These are phyloP conservation scores for Sminthopsis crassicaudata DNA, from an alignment of 2,113 vertebrate genomes.

Conservation along the genomic window DNA sequence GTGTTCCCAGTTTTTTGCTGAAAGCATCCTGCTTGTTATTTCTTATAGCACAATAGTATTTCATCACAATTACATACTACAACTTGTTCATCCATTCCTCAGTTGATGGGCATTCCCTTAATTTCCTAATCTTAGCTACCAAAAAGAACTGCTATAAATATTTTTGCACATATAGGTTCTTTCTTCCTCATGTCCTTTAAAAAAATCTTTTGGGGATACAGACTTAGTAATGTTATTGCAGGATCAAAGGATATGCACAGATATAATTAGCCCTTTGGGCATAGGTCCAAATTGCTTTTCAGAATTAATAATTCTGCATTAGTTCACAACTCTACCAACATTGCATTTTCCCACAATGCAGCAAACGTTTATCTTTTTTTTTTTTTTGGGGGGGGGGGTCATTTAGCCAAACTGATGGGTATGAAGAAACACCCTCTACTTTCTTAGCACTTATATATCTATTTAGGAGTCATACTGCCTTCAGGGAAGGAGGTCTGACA, in stretches of 20 bases:
- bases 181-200: too few relatives aligned
- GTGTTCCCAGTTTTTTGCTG: background rate
- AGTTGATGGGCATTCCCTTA: background rate
- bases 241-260: background rate
- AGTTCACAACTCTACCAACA: background rate
- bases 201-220: background rate
- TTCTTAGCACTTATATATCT: background rate
- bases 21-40: background rate
- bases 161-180: background rate
- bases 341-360: background rate
- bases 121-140: background rate
- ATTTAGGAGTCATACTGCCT: background rate
- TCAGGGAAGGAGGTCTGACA: background rate
- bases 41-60: background rate
- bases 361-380: background rate
- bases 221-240: background rate
- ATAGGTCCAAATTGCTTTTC: background rate
- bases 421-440: background rate
- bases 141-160: background rate
- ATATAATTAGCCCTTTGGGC: background rate
- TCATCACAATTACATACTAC: background rate
- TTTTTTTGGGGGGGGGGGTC: too few relatives aligned
- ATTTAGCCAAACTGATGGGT: background rate
- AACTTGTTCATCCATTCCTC: background rate
- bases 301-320: background rate